Conservation (phyloP, 2,113 vertebrate species). For the Neodon shergylaensis region DNA sequence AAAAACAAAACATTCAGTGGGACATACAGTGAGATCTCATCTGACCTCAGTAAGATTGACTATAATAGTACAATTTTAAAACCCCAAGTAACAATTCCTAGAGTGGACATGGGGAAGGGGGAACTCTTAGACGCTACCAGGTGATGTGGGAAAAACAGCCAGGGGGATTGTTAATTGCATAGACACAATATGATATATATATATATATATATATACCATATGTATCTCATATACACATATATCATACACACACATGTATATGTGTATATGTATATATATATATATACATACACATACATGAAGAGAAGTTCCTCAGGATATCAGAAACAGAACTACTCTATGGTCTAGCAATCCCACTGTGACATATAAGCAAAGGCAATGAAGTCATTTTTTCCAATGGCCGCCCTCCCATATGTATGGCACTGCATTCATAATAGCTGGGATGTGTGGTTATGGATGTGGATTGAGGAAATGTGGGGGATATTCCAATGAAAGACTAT, state of each 20-base stretch:
- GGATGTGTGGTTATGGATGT: neutral
- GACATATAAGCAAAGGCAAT: neutral
- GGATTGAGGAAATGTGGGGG: neutral
- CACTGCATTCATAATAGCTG: neutral
- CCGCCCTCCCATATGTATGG: too few species aligned
- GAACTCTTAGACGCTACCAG: neutral
- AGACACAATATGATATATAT: neutral
- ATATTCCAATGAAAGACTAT: too few species aligned
- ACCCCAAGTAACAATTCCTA: neutral
- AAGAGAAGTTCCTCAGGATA: neutral
- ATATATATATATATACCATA: neutral
- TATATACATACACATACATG: neutral
- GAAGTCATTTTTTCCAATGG: neutral
- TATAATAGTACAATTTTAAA: neutral
- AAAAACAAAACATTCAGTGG: neutral
- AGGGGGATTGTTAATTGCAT: neutral
- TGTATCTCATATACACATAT: too few species aligned
- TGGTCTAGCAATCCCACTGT: too few species aligned
- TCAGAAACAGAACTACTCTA: too few species aligned
- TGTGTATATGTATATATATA: too few species aligned
- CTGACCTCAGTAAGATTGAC: neutral
- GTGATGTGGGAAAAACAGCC: too few species aligned
- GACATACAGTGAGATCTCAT: neutral
- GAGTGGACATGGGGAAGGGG: neutral
- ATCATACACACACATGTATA: too few species aligned